Conservation (phyloP, 2,888 invertebrate genomes). For the Malacosoma neustria region DNA sequence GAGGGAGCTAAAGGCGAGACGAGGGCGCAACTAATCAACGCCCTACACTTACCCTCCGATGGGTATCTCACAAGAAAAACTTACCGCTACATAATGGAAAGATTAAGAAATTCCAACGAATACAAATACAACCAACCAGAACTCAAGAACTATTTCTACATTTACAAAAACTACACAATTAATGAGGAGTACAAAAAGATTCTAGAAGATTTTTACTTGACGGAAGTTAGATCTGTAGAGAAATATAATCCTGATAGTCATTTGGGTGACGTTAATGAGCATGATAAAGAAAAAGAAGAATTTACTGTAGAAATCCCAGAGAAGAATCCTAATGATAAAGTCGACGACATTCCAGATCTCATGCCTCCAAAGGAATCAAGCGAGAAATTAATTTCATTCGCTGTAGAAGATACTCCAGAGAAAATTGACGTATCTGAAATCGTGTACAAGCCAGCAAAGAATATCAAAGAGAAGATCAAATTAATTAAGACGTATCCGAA, state of each 20-base stretch:
- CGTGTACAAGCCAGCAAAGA: conserved; percentile 59
- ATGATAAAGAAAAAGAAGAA: conserved; percentile 36
- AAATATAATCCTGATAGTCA: conserved; percentile 41
- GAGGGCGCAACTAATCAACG: conserved; percentile 69
- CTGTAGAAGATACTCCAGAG: conserved; percentile 62
- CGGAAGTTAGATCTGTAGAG: conserved; percentile 76
- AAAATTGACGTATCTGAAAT: conserved; percentile 46
- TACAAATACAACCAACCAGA: conserved; percentile 73
- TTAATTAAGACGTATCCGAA: conserved; percentile 66
- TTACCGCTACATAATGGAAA: conserved; percentile 63
- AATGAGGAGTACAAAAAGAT: conserved; percentile 75
- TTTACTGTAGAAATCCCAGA: conserved; percentile 41
- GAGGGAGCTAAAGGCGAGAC: conserved; percentile 78
- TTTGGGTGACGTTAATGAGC: conserved; percentile 30
- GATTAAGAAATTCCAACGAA: conserved; percentile 61
- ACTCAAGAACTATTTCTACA: conserved; percentile 79
- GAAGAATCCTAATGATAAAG: conserved; percentile 38
- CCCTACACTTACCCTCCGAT: conserved; percentile 73
- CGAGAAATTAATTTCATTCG: conserved; percentile 71
- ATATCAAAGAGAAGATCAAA: conserved; percentile 71
- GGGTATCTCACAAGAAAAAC: conserved; percentile 54
- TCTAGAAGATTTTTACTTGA: conserved; percentile 74
- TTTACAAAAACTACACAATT: conserved; percentile 78
- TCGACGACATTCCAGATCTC: conserved; percentile 42
- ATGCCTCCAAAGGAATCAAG: conserved; percentile 56